Conservation (phyloP, 2,888 invertebrate species). For the Aphidius colemani region DNA sequence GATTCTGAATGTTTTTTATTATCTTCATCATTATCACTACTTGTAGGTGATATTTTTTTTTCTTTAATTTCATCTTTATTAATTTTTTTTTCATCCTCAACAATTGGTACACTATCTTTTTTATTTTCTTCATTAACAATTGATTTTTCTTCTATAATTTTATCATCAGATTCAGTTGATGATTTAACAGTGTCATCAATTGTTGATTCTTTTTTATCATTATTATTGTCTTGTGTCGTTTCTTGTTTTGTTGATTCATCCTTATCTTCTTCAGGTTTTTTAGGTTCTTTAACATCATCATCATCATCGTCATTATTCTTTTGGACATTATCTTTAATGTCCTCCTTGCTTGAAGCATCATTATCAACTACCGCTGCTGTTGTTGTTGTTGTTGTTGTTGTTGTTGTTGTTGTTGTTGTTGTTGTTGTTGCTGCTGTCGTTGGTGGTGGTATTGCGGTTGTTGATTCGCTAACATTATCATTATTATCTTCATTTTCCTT, state of each 20-base stretch:
- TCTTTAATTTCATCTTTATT: slow-evolving; percentile 41
- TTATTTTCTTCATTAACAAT: slow-evolving; percentile 2
- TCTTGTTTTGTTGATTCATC: slow-evolving; percentile 26
- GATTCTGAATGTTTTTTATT: slow-evolving; percentile 30
- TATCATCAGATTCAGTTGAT: background rate
- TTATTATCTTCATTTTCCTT: slow-evolving; percentile 30
- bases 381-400: slow-evolving; percentile 23
- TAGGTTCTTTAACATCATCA: slow-evolving; percentile 32
- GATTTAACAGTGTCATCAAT: background rate
- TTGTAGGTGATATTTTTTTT: slow-evolving; percentile 46
- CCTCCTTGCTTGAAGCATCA: slow-evolving; percentile 28
- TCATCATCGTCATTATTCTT: slow-evolving; percentile 27
- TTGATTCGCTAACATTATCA: slow-evolving; percentile 31
- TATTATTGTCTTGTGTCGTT: background rate
- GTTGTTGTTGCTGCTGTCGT: slow-evolving; percentile 28
- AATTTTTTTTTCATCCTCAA: slow-evolving; percentile 37
- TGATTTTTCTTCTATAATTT: background rate
- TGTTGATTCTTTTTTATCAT: background rate
- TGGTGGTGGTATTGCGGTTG: slow-evolving; percentile 34
- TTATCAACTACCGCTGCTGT: background rate
- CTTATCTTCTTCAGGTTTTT: slow-evolving; percentile 39
- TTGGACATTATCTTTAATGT: slow-evolving; percentile 28
- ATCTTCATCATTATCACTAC: slow-evolving; percentile 37
- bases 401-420: slow-evolving; percentile 23
- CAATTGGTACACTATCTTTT: slow-evolving; percentile 21